phyloP scores from a whole-genome alignment of 2,113 vertebrate genomes.

The Silurus glanis region DNA sequence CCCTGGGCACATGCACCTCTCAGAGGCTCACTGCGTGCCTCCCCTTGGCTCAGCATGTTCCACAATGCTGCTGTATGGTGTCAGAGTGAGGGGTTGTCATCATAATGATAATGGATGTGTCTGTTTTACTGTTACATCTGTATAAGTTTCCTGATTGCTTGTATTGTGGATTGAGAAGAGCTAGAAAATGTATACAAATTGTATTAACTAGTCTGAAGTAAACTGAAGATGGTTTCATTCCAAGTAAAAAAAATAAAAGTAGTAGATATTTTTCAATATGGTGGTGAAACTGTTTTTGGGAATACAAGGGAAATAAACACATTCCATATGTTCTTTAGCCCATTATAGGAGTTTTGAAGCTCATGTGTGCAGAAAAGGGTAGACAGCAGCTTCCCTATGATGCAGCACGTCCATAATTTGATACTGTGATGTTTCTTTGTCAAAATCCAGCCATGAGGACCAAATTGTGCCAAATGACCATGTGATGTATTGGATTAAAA shows the following conservation, averaged over 20 bases:
- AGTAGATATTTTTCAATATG: background rate
- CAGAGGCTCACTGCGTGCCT: conserved; percentile 66
- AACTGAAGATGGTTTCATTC: background rate
- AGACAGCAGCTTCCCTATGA: background rate
- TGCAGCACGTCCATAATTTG: background rate
- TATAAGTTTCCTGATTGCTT: background rate
- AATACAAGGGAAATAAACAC: too few species aligned
- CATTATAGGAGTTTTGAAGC: background rate
- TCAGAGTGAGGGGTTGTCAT: conserved; percentile 34
- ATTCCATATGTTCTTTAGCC: background rate
- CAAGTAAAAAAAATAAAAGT: background rate
- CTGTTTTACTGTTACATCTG: background rate
- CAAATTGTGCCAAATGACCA: background rate
- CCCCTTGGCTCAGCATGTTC: conserved; percentile 86
- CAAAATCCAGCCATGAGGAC: background rate
- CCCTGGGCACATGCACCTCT: conserved; percentile 77
- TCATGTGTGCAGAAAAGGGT: background rate
- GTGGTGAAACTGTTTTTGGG: background rate
- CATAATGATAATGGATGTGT: background rate
- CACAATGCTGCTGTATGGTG: conserved; percentile 83
- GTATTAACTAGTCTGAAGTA: background rate
- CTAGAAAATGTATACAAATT: background rate
- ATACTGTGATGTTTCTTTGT: background rate
- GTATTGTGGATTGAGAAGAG: background rate
- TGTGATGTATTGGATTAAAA: background rate